Conservation (phyloP, 2,888 invertebrate genomes). For the Octonoba sinensis region DNA sequence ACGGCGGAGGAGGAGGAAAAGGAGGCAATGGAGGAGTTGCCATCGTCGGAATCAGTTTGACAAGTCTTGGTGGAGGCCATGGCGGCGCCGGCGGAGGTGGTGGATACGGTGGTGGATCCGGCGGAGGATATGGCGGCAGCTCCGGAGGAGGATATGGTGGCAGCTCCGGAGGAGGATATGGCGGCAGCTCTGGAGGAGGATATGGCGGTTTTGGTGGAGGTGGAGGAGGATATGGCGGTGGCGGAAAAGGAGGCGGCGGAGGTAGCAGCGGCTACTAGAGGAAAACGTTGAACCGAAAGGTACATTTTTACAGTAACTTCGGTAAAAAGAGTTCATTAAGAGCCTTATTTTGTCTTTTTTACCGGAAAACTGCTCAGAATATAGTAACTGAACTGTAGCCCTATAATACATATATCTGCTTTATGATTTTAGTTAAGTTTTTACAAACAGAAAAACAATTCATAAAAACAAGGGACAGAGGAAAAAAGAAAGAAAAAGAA, state of each 20-base stretch:
- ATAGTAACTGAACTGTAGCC: no score
- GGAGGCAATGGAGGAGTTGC: slow-evolving; percentile 10
- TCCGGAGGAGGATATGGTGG: not conserved
- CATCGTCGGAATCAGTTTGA: not conserved
- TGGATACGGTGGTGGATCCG: slow-evolving; percentile 4
- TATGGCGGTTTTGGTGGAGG: not conserved
- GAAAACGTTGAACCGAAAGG: not conserved
- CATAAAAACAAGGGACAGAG: not conserved
- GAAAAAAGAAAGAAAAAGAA: not conserved
- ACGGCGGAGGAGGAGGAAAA: slow-evolving; percentile 13
- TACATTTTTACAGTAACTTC: not conserved
- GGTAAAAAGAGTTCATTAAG: no score
- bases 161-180: not conserved
- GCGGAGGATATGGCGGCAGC: not conserved
- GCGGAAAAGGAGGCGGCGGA: not conserved
- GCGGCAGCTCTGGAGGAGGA: not conserved
- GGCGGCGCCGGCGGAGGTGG: slow-evolving; percentile 22
- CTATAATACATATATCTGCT: no score
- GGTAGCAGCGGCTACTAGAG: not conserved
- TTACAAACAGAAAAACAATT: no score
- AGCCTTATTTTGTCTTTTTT: no score
- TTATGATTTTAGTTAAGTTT: no score
- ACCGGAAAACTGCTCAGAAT: no score
- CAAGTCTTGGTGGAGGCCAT: slow-evolving; percentile 23
- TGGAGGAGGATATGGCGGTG: not conserved